Conservation (phyloP, 2,797 vertebrate species). For the Spea hammondii region DNA sequence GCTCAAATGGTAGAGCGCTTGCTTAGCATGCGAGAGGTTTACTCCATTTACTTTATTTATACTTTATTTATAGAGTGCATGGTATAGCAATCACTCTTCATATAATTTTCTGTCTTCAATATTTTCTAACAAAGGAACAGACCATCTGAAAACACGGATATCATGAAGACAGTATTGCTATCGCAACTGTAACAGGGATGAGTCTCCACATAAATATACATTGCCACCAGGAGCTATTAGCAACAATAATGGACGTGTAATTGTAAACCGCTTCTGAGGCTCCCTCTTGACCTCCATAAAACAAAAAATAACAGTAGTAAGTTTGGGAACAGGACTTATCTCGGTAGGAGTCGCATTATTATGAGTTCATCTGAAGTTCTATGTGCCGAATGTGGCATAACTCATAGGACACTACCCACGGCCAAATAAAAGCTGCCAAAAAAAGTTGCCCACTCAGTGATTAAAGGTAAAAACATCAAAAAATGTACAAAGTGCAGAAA, state of each 20-base stretch:
- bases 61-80: no score
- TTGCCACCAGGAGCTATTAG: constrained; percentile 16
- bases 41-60: no score
- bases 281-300: constrained; percentile 46
- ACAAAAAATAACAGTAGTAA: constrained; percentile 49
- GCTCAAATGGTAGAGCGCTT: no score
- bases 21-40: no score
- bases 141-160: no score
- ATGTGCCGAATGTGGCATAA: constrained; percentile 49
- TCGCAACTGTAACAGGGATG: no score
- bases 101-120: no score
- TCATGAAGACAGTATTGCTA: no score
- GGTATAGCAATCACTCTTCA: no score
- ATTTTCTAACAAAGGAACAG: no score
- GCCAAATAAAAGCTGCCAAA: constrained; percentile 44
- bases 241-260: constrained; percentile 42
- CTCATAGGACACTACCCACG: constrained; percentile 46
- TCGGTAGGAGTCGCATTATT: constrained; percentile 52
- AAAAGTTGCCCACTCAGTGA: constrained; percentile 50
- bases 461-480: constrained; percentile 51
- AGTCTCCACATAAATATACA: background rate
- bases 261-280: constrained; percentile 50
- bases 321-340: constrained; percentile 46
- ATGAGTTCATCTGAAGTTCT: constrained; percentile 52
- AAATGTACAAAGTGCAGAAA: constrained; percentile 48